Percentiles rank a stretch among this genome's conserved stretches.
phyloP scores from a whole-genome alignment of 2,113 vertebrate species.

The Speoplatyrhinus poulsoni region DNA sequence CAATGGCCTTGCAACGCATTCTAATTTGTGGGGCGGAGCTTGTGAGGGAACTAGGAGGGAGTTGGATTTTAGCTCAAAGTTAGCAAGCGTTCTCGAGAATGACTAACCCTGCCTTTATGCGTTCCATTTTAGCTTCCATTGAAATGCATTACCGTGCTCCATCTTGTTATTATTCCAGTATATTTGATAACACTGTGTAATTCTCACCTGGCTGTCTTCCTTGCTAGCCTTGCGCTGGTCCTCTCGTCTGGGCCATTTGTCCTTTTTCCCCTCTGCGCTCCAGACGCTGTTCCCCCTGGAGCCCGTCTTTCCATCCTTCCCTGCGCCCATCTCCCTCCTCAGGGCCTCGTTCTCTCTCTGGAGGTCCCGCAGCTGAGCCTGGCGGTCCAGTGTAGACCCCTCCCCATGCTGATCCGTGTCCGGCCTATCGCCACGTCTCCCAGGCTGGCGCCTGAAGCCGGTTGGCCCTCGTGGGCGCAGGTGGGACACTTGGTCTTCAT shows the following conservation, averaged over 20 bases:
- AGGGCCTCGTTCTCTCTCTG: slow-evolving; percentile 91
- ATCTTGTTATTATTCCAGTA: too few species aligned
- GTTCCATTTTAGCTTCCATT: too few species aligned
- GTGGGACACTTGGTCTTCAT: slow-evolving; percentile 79
- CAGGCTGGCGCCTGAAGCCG: slow-evolving; percentile 79
- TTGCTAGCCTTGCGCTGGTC: slow-evolving; percentile 89
- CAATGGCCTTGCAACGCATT: too few species aligned
- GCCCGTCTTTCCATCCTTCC: slow-evolving; percentile 85
- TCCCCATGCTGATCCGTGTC: slow-evolving; percentile 65
- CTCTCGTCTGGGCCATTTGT: slow-evolving; percentile 86
- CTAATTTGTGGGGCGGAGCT: too few species aligned
- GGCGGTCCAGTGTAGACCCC: slow-evolving; percentile 83
- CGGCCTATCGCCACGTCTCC: slow-evolving; percentile 39
- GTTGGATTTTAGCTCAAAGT: too few species aligned
- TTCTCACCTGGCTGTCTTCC: slow-evolving; percentile 89
- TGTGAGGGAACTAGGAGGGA: too few species aligned
- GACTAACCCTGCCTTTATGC: too few species aligned
- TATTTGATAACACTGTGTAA: neutral
- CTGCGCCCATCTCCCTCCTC: slow-evolving; percentile 87
- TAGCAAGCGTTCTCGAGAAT: too few species aligned
- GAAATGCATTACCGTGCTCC: too few species aligned
- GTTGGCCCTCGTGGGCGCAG: slow-evolving; percentile 71
- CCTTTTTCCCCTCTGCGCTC: slow-evolving; percentile 90
- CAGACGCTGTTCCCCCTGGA: slow-evolving; percentile 90
- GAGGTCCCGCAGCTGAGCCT: slow-evolving; percentile 89